Evolutionary conservation across 2,888 invertebrate genomes (phyloP).

Genomic region (Zygothrica quintamaculata): DNA sequence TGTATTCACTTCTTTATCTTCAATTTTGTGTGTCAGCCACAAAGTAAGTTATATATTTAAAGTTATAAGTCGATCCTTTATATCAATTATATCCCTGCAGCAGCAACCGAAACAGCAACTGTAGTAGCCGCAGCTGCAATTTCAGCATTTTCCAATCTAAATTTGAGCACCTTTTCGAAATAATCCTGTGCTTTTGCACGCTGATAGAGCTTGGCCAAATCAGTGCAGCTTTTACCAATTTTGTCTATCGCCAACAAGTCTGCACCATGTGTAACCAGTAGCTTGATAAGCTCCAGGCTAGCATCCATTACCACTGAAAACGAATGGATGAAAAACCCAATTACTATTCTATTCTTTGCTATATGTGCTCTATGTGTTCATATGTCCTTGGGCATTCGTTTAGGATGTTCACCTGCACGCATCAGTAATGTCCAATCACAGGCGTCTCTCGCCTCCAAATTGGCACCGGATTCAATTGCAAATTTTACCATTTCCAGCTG

Average conservation of each 20-base stretch:
- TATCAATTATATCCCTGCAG: conserved; percentile 12
- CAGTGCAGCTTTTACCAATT: conserved; percentile 72
- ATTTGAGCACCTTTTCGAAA: conserved; percentile 69
- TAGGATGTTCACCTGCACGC: conserved; percentile 80
- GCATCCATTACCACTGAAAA: conserved; percentile 81
- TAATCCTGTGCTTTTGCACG: conserved; percentile 72
- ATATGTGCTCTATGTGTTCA: no score
- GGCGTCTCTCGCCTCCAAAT: conserved; percentile 80
- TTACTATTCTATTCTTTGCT: background rate
- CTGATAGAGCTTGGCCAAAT: conserved; percentile 80
- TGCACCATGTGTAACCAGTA: conserved; percentile 79
- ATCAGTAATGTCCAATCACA: conserved; percentile 83
- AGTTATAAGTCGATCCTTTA: no score
- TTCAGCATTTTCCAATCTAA: conserved; percentile 48
- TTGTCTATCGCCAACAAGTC: conserved; percentile 72
- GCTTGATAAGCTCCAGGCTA: conserved; percentile 78
- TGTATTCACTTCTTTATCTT: no score
- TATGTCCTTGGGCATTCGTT: background rate
- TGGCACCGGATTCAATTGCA: conserved; percentile 82
- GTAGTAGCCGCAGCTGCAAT: no score
- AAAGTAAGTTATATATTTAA: no score
- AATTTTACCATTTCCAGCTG: conserved; percentile 83
- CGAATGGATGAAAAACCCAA: conserved; percentile 6
- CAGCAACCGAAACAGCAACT: no score
- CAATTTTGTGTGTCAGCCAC: no score